Base-by-base conservation (phyloP, 2,888 invertebrate genomes). In the Tachina fera region DNA sequence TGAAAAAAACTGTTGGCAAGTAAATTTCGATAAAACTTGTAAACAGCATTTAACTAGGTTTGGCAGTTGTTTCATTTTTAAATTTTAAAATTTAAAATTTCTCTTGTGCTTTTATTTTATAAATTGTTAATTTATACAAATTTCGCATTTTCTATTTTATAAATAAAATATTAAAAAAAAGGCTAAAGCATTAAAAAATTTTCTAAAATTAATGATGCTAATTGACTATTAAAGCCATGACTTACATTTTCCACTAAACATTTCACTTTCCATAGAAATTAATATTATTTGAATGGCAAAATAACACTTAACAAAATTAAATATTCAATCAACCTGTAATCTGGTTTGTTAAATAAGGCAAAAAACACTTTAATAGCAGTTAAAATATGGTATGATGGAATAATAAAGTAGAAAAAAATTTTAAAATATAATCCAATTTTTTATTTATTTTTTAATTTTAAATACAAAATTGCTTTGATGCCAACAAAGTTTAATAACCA, bases 181-280 rank as follows among this genome's bases (percentile, higher is more conserved):
- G 47, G 41, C 11, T 45, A 0, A 19, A 43, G 19, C 43, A 47
- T 10, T 11, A 13, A 61, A n/a, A 56, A 47, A 39, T 43, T 31
- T 16, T 19, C 60, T 72, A 45, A 83, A 72, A 56, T 70, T 75
- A 82, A 76, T 79, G 63, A 67, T 76, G 78, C 75, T 83, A 86
- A 86, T 86, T 86, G 79, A 76, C 79, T 71, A 65, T 83, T 83
- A 79, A 83, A 79, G 79, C 53, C 86, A 83, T 67, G 58, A 79
- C 83, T 75, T 71, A 67, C 5, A 71, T 67, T 56, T 63, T 63
- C n/a, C 49, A 14, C 61, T 14, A 58, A 61, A 19, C 63, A 63
- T 71, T 79, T 79, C 71, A 79, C 79, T 79, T 47, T 79, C 56
- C 31, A 43, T 61, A 31, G 14, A 70, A 53, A 31, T 3, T 4